These are phyloP conservation scores for Chlorodrepanis virens DNA, from an alignment of 2,113 vertebrate genomes.

Conservation along the genomic window DNA sequence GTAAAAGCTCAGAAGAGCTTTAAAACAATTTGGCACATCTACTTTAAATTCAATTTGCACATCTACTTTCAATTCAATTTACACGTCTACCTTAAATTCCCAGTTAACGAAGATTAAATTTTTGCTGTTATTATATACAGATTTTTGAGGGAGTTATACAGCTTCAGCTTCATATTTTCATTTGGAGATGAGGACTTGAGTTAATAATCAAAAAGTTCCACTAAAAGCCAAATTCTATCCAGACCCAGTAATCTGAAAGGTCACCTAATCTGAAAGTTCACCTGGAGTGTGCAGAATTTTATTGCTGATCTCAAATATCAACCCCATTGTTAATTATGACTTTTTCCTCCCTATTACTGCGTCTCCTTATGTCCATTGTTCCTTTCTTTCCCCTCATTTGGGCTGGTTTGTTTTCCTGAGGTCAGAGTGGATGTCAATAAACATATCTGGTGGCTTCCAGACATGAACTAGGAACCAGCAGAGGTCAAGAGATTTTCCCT, in stretches of 20 bases:
- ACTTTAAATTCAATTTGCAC: background rate
- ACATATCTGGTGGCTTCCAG: constrained; percentile 32
- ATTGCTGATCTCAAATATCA: background rate
- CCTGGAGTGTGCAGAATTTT: background rate
- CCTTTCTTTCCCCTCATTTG: constrained; percentile 19
- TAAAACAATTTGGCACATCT: background rate
- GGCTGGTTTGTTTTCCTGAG: constrained; percentile 14
- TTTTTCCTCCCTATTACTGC: background rate
- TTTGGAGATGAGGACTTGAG: background rate
- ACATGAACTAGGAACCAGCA: background rate
- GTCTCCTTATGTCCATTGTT: background rate
- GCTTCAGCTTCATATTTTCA: background rate
- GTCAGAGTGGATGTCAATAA: constrained; percentile 48
- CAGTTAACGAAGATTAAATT: background rate
- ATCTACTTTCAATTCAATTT: background rate
- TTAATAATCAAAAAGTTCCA: background rate
- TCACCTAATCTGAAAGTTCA: background rate
- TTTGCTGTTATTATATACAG: background rate
- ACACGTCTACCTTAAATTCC: background rate
- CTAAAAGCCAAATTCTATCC: background rate
- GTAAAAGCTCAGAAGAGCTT: background rate
- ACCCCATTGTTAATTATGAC: background rate
- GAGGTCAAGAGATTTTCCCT: constrained; percentile 35
- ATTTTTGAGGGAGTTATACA: background rate
- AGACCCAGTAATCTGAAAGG: background rate